Base-by-base conservation (phyloP, 2,797 vertebrate genomes). In the Coluber constrictor region DNA sequence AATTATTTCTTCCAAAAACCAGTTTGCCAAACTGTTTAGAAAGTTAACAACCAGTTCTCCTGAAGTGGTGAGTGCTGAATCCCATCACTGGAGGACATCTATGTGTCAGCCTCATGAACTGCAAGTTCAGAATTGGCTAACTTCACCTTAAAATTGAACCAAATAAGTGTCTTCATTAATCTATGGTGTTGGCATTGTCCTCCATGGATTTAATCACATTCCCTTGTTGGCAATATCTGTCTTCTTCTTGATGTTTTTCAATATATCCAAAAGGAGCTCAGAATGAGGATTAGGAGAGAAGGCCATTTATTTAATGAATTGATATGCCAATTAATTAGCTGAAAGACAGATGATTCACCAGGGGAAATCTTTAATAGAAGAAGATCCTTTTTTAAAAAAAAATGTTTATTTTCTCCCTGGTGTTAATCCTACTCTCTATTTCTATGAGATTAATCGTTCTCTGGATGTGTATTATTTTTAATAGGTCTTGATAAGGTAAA, bases 401-500 rank as follows among this genome's bases (percentile, higher is more conserved):
- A 9, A 29, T 32, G 55, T 63, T n/a, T 66, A 60, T 51, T 66
- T 89, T 89, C 88, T 66, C 16, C 66, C 13, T 16, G 23, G 66
- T 32, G 16, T 60, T 56, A 88, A 88, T 83, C 66, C 56, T 10
- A 29, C 57, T 93, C 63, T 79, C 88, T 37, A 15, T 63, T 66
- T 63, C 56, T 47, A 16, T 51, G 51, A 61, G 32, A 92, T 94
- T 63, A 79, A 56, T 88, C 83, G 27, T 90, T 90, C 37, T 56
- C 88, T 29, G 32, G 87, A 87, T 37, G 51, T 56, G 86, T 55
- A 55, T 90, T 61, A 74, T 90, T 63, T 87, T 94, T 94, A 87
- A 61, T 66, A 37, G 56, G 18, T 51, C 66, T 88, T 92, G 87
- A 90, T 47, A 90, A 91, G n/a, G 61, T 90, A 93, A 93, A 90